Base-by-base conservation (phyloP, 1,140 invertebrate genomes). In the Drosophila athabasca region DNA sequence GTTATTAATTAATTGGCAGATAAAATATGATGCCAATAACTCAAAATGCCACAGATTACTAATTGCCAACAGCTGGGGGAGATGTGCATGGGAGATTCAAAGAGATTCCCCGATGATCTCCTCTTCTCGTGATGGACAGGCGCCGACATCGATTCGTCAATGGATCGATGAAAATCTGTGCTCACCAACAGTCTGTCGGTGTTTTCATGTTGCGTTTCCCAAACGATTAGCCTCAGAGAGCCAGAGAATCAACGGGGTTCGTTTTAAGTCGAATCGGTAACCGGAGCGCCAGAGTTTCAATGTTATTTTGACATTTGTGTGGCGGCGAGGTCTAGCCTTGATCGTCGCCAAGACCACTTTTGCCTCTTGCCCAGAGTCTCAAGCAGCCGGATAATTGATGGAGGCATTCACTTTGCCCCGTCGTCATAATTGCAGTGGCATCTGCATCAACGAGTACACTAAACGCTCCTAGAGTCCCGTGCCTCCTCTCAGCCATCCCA, bases 221-320 rank as follows among this genome's bases (percentile, higher is more conserved):
- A 74, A 72, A 24, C 78, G 57, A 88, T 87, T 88, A 88, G 74
- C 75, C 53, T 65, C 55, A 76, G 41, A 65, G 62, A 83, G 72
- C 60, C 52, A 79, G 68, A 79, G 68, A 79, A 62, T 55, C 60
- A 52, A 17, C 48, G n/a, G 22, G 54, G 29, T 55, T 51, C 41
- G 17, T 48, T 66, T 39, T 29, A 22, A 43, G 54, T 53, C 55
- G 54, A 39, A 50, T 43, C 17, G 58, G 62, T 54, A 67, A 60
- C 46, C 55, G 50, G 54, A 66, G 62, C 53, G 44, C 62, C 53
- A 49, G 54, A 59, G 44, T 62, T 61, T 69, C 74, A 70, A 60
- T 81, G 79, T 55, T 84, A 64, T 79, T 84, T 69, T 85, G 82
- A 82, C 82, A 85, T 85, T 85, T 85, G 62, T 54, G 45, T 48